These are phyloP conservation scores for Cephus pulcher DNA, from an alignment of 2,888 invertebrate species.

Conservation along the genomic window DNA sequence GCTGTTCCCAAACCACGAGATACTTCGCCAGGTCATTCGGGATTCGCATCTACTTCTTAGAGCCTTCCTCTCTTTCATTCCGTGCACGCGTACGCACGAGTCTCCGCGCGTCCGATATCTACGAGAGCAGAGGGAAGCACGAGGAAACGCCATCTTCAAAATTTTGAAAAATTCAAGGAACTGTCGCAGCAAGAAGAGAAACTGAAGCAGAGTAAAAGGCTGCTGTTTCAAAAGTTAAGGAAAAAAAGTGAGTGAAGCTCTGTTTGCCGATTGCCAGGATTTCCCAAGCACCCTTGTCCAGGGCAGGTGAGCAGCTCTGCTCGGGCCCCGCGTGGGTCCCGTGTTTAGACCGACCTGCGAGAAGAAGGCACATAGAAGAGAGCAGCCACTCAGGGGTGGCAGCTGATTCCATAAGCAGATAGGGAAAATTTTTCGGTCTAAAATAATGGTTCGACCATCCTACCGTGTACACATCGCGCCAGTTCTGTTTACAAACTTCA, in stretches of 20 bases:
- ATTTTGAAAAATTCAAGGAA: too few species aligned
- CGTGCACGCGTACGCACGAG: background rate
- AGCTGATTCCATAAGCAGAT: conserved; percentile 65
- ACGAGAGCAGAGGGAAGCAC: too few species aligned
- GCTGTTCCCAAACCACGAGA: too few species aligned
- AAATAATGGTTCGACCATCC: conserved; percentile 57
- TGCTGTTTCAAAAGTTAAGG: background rate
- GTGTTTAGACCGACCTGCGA: too few species aligned
- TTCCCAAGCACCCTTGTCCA: conserved; percentile 29
- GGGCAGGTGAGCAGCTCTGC: conserved; percentile 52
- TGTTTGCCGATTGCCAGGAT: conserved; percentile 35
- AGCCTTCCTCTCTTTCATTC: conserved; percentile 2
- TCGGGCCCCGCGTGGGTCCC: background rate
- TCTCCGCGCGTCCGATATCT: too few species aligned
- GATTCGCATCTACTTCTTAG: conserved; percentile 2
- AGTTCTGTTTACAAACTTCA: conserved; percentile 53
- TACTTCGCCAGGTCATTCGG: too few species aligned
- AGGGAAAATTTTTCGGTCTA: conserved; percentile 54
- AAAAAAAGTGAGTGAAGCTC: background rate
- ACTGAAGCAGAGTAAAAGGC: too few species aligned
- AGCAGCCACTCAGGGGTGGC: conserved; percentile 35
- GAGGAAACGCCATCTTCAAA: too few species aligned
- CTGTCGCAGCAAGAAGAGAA: too few species aligned
- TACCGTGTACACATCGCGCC: conserved; percentile 55
- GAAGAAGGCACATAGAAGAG: background rate